Conservation (phyloP, 2,797 vertebrate species). For the Nyctibius grandis region DNA sequence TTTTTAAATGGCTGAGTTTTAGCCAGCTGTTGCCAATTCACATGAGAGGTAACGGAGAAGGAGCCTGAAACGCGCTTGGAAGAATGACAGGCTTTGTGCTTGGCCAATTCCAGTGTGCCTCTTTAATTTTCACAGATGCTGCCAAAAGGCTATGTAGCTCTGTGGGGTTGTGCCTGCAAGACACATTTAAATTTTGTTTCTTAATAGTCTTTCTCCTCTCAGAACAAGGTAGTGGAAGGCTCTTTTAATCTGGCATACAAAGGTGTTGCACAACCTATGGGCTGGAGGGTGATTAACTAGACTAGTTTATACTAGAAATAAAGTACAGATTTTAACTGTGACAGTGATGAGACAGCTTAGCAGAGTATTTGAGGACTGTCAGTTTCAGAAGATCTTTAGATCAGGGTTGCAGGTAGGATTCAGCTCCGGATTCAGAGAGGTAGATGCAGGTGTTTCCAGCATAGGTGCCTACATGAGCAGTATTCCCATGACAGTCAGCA, state of each 20-base stretch:
- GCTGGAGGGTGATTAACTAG: neutral
- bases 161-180: neutral
- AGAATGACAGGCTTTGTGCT: slow-evolving; percentile 3
- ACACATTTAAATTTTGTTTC: neutral
- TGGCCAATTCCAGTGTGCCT: neutral
- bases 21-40: neutral
- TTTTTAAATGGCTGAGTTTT: slow-evolving; percentile 15
- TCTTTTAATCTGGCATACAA: neutral
- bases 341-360: neutral
- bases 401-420: neutral
- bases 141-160: neutral
- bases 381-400: neutral
- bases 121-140: slow-evolving; percentile 18
- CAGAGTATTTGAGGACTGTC: neutral
- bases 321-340: neutral
- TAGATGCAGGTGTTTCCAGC: neutral
- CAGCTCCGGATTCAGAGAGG: neutral
- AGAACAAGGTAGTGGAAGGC: neutral
- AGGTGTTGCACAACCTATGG: neutral
- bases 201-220: neutral
- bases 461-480: neutral
- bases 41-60: neutral
- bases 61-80: neutral
- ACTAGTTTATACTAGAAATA: neutral
- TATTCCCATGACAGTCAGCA: neutral